These are phyloP conservation scores for Drosophila truncata DNA, from an alignment of 1,140 invertebrate species.

Conservation along the genomic window DNA sequence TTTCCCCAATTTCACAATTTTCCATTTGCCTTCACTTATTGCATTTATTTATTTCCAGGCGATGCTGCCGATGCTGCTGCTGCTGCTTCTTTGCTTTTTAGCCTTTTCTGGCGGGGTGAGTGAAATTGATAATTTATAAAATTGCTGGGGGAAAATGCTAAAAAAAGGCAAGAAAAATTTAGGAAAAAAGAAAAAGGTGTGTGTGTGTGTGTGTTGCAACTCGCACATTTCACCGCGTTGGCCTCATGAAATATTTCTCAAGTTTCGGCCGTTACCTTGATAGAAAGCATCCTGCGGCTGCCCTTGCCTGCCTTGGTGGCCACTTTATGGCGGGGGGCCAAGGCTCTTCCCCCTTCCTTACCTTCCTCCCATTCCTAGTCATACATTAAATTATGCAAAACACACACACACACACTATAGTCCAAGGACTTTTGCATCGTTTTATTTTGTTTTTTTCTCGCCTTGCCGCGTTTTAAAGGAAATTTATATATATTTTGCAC, in stretches of 20 bases:
- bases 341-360: neutral
- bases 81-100: conserved; percentile 46
- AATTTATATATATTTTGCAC: conserved; percentile 41
- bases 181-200: neutral
- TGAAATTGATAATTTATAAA: conserved; percentile 83
- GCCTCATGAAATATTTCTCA: conserved; percentile 54
- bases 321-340: conserved; percentile 35
- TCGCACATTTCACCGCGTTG: conserved; percentile 29
- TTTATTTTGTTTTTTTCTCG: conserved; percentile 25
- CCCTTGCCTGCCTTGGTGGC: conserved; percentile 19
- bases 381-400: conserved; percentile 51
- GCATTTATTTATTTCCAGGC: conserved; percentile 52
- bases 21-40: conserved; percentile 57
- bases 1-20: conserved; percentile 72
- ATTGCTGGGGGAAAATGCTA: conserved; percentile 50
- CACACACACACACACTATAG: conserved; percentile 30
- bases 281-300: conserved; percentile 49
- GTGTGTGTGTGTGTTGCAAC: conserved; percentile 3
- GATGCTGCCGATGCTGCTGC: conserved; percentile 21
- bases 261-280: conserved; percentile 53
- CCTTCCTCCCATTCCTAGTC: conserved; percentile 5
- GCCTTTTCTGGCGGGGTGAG: conserved; percentile 51
- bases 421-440: conserved; percentile 21
- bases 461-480: conserved; percentile 29
- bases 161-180: neutral